Evolutionary conservation across 2,113 vertebrate species (phyloP).

Genomic region (Diphyllodes magnificus): DNA sequence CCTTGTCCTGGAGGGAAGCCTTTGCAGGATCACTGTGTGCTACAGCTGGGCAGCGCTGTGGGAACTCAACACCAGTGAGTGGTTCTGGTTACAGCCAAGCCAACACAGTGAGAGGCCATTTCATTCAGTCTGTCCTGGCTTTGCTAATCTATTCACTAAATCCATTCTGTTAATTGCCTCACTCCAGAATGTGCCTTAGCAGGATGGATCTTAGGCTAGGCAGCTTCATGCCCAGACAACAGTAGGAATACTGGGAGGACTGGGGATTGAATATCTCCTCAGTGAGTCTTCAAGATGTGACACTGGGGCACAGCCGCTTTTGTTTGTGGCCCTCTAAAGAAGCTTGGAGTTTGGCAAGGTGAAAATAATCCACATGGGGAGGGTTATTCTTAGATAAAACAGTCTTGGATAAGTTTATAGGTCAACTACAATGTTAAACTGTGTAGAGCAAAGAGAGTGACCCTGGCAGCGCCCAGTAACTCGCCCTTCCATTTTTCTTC

Average conservation of each 20-base stretch:
- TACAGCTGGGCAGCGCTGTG: accelerated
- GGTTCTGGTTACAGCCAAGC: not conserved
- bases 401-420: not conserved
- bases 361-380: not conserved
- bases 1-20: not conserved
- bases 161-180: not conserved
- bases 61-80: accelerated
- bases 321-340: not conserved
- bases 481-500: not conserved
- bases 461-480: accelerated
- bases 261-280: not conserved
- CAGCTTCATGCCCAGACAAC: not conserved
- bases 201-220: not conserved
- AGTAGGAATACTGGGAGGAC: not conserved
- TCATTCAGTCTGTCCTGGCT: not conserved
- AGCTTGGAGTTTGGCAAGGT: not conserved
- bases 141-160: not conserved
- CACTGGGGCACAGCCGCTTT: not conserved
- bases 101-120: accelerated
- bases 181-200: not conserved
- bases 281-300: not conserved
- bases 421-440: not conserved
- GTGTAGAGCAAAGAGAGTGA: not conserved
- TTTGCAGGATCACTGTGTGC: accelerated
- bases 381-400: not conserved